Percentiles rank a stretch among this genome's conserved stretches.
phyloP scores from a whole-genome alignment of 1,140 invertebrate species.

The Palaemon carinicauda region DNA sequence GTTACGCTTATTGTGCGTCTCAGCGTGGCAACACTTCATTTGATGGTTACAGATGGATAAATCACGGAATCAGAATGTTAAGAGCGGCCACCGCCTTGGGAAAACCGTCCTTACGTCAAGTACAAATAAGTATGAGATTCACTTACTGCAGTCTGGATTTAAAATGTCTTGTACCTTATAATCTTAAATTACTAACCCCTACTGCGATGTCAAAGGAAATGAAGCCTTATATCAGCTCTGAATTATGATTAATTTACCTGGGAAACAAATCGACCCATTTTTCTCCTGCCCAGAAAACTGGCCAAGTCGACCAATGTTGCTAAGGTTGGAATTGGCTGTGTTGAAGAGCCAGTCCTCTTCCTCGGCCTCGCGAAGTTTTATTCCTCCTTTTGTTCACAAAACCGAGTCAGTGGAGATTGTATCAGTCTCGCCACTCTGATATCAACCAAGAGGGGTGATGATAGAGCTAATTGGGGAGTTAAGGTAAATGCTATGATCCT shows the following conservation, averaged over 20 bases:
- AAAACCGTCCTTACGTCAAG: not conserved
- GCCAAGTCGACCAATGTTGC: constrained; percentile 6
- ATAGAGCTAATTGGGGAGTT: not conserved
- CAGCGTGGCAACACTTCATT: not conserved
- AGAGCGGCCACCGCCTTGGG: not conserved
- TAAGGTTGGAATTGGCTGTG: not conserved
- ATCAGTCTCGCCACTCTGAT: not conserved
- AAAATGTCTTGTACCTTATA: constrained; percentile 26
- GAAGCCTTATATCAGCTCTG: constrained; percentile 37
- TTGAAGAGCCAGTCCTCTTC: too few relatives aligned
- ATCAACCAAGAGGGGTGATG: not conserved
- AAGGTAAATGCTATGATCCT: not conserved
- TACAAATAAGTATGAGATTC: constrained; percentile 2
- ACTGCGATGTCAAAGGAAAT: constrained; percentile 45
- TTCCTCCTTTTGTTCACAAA: too few relatives aligned
- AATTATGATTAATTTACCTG: constrained; percentile 38
- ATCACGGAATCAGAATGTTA: constrained; percentile 14
- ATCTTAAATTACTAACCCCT: constrained; percentile 46
- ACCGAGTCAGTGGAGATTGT: not conserved
- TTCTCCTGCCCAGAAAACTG: constrained; percentile 13
- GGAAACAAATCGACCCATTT: constrained; percentile 36
- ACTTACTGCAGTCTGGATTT: not conserved
- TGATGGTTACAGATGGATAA: not conserved
- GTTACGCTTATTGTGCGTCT: not conserved
- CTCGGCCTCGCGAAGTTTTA: too few relatives aligned